A percentile compares a stretch with the other conserved stretches of the same genome.
These are phyloP conservation scores for Leptonema lineaticorne DNA, from an alignment of 1,140 invertebrate species.

Conservation along the genomic window DNA sequence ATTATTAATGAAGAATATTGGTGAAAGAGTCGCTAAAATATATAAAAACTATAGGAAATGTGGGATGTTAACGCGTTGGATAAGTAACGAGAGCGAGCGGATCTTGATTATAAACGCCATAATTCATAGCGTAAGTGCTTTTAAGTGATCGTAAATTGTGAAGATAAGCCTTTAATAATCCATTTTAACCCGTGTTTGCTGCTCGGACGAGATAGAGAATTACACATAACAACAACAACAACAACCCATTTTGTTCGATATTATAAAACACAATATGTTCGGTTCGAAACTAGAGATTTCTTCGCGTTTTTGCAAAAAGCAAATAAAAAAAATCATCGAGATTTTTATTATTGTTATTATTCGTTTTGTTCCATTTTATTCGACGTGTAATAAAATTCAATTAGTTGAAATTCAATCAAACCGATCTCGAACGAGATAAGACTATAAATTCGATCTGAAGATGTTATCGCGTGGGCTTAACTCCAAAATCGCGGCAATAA, in stretches of 20 bases:
- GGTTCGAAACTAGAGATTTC: too few relatives aligned
- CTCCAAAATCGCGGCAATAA: constrained; percentile 27
- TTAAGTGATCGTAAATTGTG: constrained; percentile 39
- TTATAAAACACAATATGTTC: too few relatives aligned
- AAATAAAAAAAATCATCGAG: too few relatives aligned
- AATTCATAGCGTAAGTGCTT: constrained; percentile 33
- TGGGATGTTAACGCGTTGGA: constrained; percentile 18
- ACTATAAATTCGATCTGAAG: constrained; percentile 8
- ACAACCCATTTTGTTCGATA: background rate
- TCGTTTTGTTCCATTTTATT: too few relatives aligned
- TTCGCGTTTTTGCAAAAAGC: too few relatives aligned
- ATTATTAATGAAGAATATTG: too few relatives aligned
- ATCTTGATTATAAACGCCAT: constrained; percentile 31
- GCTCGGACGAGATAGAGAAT: constrained; percentile 8
- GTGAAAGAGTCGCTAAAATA: background rate
- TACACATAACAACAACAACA: too few relatives aligned
- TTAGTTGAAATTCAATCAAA: constrained; percentile 23
- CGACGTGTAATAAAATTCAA: background rate
- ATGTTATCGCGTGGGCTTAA: background rate
- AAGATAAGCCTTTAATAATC: constrained; percentile 34
- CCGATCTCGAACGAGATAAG: constrained; percentile 16
- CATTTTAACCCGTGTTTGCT: constrained; percentile 16
- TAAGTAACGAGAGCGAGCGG: constrained; percentile 25
- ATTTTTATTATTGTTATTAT: too few relatives aligned
- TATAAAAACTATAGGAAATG: background rate